Evolutionary conservation across 2,888 invertebrate genomes (phyloP), one percentile per base, ranked within the genome.

Genomic region (Melitaea athalia): DNA sequence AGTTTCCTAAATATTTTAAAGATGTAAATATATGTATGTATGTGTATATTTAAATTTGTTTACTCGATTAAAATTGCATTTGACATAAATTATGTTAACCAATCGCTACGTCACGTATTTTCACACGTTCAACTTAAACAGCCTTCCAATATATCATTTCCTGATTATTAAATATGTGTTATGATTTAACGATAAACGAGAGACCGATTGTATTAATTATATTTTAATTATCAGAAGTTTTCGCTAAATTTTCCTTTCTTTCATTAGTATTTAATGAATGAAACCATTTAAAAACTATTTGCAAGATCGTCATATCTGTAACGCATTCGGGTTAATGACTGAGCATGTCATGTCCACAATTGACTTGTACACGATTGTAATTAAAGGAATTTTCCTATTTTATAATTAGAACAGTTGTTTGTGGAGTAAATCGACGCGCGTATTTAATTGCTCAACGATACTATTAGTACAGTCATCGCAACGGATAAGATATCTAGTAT

Each of bases 301-400:
- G 88, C 87, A 82, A 86, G 66, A 63, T 83, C 82, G 78, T 77
- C 72, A 79, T 80, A 79, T 79, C 80, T 78, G 81, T 83, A 84
- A 80, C 72, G 68, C 77, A 87, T 87, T 84, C 80, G 83, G 91
- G 91, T 84, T 89, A 89, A 88, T 78, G 82, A 79, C 74, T 75
- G 71, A 81, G 84, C 82, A 78, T 85, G 78, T 81, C 76, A 75
- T 73, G 77, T 75, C 76, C 78, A 80, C 75, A 76, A 79, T 82
- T 81, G 82, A 81, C 81, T 55, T 79, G 83, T 76, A 85, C 80
- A 83, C 75, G 77, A 78, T 77, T 76, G 76, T 83, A 86, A 85
- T 86, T 82, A 85, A 85, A 84, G 92, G 91, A 92, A 92, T 86
- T 87, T 92, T 92, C 92, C 92, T 87, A 89, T 84, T 57, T 83